phyloP scores from a whole-genome alignment of 2,888 invertebrate species.

The Dynastes tityus region DNA sequence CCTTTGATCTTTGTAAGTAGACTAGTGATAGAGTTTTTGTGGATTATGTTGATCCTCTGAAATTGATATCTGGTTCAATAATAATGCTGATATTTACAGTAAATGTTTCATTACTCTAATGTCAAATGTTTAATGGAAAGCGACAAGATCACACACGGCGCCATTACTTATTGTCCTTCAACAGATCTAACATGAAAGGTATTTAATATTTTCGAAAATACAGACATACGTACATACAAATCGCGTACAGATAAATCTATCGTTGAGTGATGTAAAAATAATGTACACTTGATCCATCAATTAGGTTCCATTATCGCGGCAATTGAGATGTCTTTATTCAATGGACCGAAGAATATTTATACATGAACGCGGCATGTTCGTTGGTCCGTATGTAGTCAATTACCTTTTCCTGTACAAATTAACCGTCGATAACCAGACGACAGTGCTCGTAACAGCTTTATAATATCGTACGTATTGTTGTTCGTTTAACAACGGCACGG shows the following conservation, averaged over 20 bases:
- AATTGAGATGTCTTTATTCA: background rate
- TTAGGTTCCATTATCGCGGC: background rate
- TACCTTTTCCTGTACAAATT: constrained; percentile 18
- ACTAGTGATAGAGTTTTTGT: too few species aligned
- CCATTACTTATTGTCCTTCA: too few species aligned
- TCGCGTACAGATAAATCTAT: background rate
- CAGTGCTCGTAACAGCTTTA: background rate
- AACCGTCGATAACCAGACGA: constrained; percentile 11
- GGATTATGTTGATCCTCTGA: too few species aligned
- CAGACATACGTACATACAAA: too few species aligned
- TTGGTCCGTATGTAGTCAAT: background rate
- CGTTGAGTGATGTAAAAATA: constrained; percentile 6
- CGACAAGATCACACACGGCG: too few species aligned
- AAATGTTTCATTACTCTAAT: too few species aligned
- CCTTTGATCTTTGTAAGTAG: too few species aligned
- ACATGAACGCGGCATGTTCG: background rate
- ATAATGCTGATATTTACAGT: too few species aligned
- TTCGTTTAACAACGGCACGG: background rate
- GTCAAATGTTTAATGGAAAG: too few species aligned
- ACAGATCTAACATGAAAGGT: too few species aligned
- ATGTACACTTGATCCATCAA: background rate
- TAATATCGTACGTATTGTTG: background rate
- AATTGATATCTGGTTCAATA: too few species aligned
- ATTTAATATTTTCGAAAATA: too few species aligned
- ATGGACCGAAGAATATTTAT: constrained; percentile 10